These are phyloP conservation scores for Alligator mississippiensis DNA, from an alignment of 2,113 vertebrate genomes.

Conservation along the genomic window DNA sequence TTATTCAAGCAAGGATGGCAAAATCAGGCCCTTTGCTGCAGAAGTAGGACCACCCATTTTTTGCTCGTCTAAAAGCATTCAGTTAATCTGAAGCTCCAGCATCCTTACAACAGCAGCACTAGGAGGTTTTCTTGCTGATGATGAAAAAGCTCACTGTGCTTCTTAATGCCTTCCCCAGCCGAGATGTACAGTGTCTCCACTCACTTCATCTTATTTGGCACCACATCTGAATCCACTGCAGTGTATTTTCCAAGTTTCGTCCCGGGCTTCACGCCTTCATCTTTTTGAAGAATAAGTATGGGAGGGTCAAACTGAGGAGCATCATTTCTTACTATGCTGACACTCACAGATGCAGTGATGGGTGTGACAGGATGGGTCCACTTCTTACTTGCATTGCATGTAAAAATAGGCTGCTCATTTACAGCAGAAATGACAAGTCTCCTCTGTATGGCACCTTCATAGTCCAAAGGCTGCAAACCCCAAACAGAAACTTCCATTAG, in stretches of 20 bases:
- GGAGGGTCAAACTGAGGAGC: conserved; percentile 74
- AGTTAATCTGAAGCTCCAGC: not conserved
- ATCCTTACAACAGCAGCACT: not conserved
- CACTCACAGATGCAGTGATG: not conserved
- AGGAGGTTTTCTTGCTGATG: not conserved
- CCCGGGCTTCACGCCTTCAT: conserved; percentile 77
- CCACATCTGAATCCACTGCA: conserved; percentile 32
- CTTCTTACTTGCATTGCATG: conserved; percentile 29
- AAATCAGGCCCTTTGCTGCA: not conserved
- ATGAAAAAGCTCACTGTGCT: not conserved
- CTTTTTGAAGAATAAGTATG: not conserved
- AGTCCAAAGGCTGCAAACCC: conserved; percentile 76
- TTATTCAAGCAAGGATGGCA: not conserved
- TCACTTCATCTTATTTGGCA: conserved; percentile 50
- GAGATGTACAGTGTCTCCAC: not conserved
- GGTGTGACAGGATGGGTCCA: not conserved
- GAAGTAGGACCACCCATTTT: not conserved
- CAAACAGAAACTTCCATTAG: conserved; percentile 3
- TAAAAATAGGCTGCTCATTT: conserved; percentile 77
- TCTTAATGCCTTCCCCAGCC: not conserved
- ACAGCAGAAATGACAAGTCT: conserved; percentile 72
- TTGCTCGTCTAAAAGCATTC: not conserved
- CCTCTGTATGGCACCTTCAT: not conserved
- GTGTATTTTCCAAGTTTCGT: conserved; percentile 61
- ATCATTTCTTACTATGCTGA: conserved; percentile 71